Evolutionary conservation across 2,888 invertebrate genomes (phyloP).

Genomic region (Lepidochitona cinerea): DNA sequence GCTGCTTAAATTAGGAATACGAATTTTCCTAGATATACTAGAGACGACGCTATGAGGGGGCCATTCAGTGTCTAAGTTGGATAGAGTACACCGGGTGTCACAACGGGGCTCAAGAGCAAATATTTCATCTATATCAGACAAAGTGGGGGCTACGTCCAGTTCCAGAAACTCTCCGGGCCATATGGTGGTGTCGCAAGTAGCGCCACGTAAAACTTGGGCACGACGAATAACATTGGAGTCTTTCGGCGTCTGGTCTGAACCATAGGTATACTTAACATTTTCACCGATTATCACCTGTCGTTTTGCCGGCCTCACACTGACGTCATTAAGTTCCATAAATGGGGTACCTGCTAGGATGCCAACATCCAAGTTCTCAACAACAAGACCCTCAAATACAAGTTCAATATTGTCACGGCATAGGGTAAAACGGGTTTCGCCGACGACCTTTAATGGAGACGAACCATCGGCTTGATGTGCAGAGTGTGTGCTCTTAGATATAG

Average conservation of each 20-base stretch:
- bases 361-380: constrained; percentile 31
- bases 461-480: too few species aligned
- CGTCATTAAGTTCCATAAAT: constrained; percentile 38
- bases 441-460: too few species aligned
- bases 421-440: too few species aligned
- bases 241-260: too few species aligned
- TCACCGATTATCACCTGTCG: constrained; percentile 24
- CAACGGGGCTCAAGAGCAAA: constrained; percentile 11
- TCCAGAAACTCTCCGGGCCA: constrained; percentile 32
- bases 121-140: too few species aligned
- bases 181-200: constrained; percentile 12
- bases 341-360: constrained; percentile 35
- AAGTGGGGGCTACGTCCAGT: too few species aligned
- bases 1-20: constrained; percentile 22
- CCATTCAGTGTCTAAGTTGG: neutral
- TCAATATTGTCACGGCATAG: too few species aligned
- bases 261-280: too few species aligned
- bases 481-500: too few species aligned
- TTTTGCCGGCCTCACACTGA: constrained; percentile 31
- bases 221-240: too few species aligned
- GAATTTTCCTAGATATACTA: constrained; percentile 19
- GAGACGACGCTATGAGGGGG: constrained; percentile 18
- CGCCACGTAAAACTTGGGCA: too few species aligned
- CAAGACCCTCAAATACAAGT: too few species aligned
- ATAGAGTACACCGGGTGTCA: neutral